Base-by-base conservation (phyloP, 2,797 vertebrate species). In the Enteromius radiatus region DNA sequence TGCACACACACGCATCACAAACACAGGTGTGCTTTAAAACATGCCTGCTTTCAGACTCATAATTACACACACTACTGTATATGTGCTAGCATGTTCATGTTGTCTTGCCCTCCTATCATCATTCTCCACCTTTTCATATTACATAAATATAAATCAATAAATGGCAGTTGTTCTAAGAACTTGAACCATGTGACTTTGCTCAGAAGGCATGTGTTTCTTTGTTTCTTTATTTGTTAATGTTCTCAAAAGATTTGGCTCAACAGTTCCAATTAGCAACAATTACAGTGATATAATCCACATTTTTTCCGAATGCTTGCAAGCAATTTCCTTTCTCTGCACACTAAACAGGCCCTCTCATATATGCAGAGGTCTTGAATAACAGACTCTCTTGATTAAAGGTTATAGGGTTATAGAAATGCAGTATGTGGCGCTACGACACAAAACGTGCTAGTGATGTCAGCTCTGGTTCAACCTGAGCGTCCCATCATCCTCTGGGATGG, bases 391-490 rank as follows among this genome's bases (percentile, higher is more conserved):
- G 73, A 82, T 77, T 76, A 69, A 76, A 82, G 36, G 61, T 56
- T 76, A 56, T 56, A 61, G 26, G 36, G 47, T 75, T 38, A 76
- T 61, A 82, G 49, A 68, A 76, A 68, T 28, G 7, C 63, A 76
- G 26, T 26, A 28, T 81, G 23, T 65, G 43, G 47, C 3, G 21
- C 61, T 54, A 54, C 45, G 41, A 82, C 74, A 82, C 73, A 47
- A 69, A 69, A 47, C 9, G 36, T 67, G 70, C 74, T 69, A 69
- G 73, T 82, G 74, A 82, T 82, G 81, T 82, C 81, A 82, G 21
- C 64, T 82, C 47, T 76, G 73, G 64, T 77, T 77, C 38, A 77
- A 76, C 73, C 36, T 68, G 65, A 82, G 81, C 47, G 74, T 82
- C 81, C 81, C 36, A 43, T 77, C 74, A 45, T 82, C 81, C 73